Base-by-base conservation (phyloP, 2,113 vertebrate species). In the Rana temporaria region DNA sequence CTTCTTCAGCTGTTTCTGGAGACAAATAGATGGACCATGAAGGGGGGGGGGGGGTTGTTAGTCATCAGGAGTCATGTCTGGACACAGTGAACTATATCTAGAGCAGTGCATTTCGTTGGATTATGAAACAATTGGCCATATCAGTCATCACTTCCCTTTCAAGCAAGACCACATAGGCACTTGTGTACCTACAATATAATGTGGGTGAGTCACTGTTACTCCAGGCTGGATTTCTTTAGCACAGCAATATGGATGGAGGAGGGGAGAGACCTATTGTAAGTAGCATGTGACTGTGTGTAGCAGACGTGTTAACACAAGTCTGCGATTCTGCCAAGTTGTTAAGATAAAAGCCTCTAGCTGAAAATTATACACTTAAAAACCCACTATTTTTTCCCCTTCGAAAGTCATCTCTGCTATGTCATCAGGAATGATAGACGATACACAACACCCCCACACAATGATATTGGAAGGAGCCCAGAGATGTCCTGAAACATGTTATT, bases 331-430 rank as follows among this genome's bases (percentile, higher is more conserved):
- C 63, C 72, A 67, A 32, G 7, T 34, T 76, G 34, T 66, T 22
- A 83, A 48, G 71, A 83, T 83, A 57, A 68, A 76, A 76, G 70
- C 52, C 70, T 56, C 34, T 19, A 71, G 79, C 70, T 66, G 69
- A 74, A 74, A 42, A 74, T 66, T 26, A 70, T 48, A 66, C 52
- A 82, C 30, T 82, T 82, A 57, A 22, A 66, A 34, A 38, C 67
- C 62, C 56, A 75, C 22, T 83, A 57, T 68, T 75, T 76, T 66
- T 34, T 57, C 81, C 57, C 81, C 72, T 62, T 30, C 53, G 9
- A 34, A 60, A 60, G 55, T 60, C 63, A 82, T 57, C 42, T 32
- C 16, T 26, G 48, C n/a, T 11, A 70, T 26, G 60, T 73, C 70
- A 57, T 60, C 81, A 68, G 53, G 55, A 68, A 32, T 68, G 72